Evolutionary conservation across 2,797 vertebrate species (phyloP), one percentile per base, ranked within the genome.

Genomic region (Takifugu rubripes): DNA sequence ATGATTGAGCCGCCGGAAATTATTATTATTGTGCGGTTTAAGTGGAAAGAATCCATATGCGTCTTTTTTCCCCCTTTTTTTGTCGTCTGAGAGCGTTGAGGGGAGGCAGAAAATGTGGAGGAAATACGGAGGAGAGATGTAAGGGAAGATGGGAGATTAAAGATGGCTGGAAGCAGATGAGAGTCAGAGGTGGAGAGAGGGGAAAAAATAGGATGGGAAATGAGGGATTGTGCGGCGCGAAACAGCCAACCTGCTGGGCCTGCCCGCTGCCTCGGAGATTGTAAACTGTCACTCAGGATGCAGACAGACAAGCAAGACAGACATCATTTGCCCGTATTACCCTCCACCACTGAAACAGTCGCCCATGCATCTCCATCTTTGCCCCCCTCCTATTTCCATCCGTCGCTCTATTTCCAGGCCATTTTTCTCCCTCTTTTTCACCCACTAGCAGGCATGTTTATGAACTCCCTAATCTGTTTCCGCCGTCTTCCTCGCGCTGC

Each of bases 241-340:
- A 71, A 79, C 67, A 64, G 77, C 72, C 72, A 47, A 77, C 77
- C 78, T 85, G 86, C 81, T 83, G 82, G 62, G 85, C 54, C 72
- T 74, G 81, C 79, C 78, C 81, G 82, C 78, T 85, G 81, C 77
- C 84, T 81, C 74, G 65, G 66, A 84, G 81, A 85, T 87, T 85
- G 77, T 84, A 89, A 88, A 84, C 84, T 88, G 86, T 90, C 85
- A 87, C 78, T 86, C 83, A 85, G 83, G 85, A 85, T 85, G 82
- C 84, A 83, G 82, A 82, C 84, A 60, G 84, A 83, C 80, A 83
- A 72, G 78, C 81, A 75, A 61, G 81, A 81, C 85, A 79, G 82
- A 81, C 78, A 82, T 84, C 72, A 78, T 86, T 85, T 83, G 73
- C 79, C 69, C 79, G 68, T 63, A 83, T 83, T 83, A 78, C 73